Conservation (phyloP, 1,140 invertebrate species). For the Drosophila gunungcola region DNA sequence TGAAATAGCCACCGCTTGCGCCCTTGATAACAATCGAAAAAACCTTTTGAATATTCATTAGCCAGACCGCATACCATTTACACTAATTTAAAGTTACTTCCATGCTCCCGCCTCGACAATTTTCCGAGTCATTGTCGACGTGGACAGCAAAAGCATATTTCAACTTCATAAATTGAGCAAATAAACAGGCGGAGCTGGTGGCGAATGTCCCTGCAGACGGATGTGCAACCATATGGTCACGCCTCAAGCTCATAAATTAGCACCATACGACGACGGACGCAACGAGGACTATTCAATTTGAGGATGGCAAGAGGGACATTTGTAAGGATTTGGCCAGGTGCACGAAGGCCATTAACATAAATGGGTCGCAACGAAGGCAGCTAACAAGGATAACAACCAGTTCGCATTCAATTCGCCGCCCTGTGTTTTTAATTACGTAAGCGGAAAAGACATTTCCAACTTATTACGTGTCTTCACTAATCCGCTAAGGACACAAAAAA, state of each 20-base stretch:
- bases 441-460: slow-evolving; percentile 50
- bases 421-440: slow-evolving; percentile 49
- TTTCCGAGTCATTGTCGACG: slow-evolving; percentile 55
- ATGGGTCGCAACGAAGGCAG: slow-evolving; percentile 36
- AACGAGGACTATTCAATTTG: slow-evolving; percentile 46
- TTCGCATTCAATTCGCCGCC: not conserved
- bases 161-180: slow-evolving; percentile 49
- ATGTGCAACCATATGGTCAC: slow-evolving; percentile 70
- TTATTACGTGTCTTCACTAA: slow-evolving; percentile 65
- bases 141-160: slow-evolving; percentile 45
- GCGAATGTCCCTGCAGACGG: slow-evolving; percentile 24
- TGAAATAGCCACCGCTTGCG: slow-evolving; percentile 34
- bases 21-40: slow-evolving; percentile 5
- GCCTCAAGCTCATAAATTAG: slow-evolving; percentile 69
- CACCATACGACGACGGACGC: slow-evolving; percentile 26
- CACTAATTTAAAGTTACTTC: slow-evolving; percentile 65
- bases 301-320: slow-evolving; percentile 32
- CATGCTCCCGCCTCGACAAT: slow-evolving; percentile 27
- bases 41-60: slow-evolving; percentile 73
- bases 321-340: slow-evolving; percentile 51
- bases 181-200: slow-evolving; percentile 16
- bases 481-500: slow-evolving; percentile 66
- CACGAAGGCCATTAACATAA: slow-evolving; percentile 52
- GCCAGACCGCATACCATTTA: slow-evolving; percentile 42
- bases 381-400: slow-evolving; percentile 35